Evolutionary conservation across 2,888 invertebrate genomes (phyloP).

Genomic region (Trachelus iudaicus): DNA sequence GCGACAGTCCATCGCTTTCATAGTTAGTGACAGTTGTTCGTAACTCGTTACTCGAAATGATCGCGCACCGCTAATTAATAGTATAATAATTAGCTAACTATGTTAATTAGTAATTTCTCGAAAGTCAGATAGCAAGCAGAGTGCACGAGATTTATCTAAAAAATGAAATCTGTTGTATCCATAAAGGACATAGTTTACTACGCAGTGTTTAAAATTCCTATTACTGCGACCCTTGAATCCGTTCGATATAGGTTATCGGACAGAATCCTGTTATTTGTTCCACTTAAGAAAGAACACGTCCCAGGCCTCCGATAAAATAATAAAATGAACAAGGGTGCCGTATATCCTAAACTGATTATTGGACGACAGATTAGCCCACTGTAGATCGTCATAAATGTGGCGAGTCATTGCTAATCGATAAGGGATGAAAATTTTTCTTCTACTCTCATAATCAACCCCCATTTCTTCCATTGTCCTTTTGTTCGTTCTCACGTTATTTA

Average conservation of each 20-base stretch:
- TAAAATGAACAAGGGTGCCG: background rate
- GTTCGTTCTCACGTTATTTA: background rate
- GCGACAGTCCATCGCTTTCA: background rate
- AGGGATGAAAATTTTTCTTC: background rate
- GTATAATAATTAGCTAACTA: background rate
- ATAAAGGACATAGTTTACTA: background rate
- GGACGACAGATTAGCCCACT: too few species aligned
- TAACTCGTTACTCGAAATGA: background rate
- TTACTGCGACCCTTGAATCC: too few species aligned
- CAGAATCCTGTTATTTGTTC: too few species aligned
- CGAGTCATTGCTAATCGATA: background rate
- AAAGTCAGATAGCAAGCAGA: background rate
- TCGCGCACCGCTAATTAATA: background rate
- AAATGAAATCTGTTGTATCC: background rate
- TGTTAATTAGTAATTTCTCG: background rate
- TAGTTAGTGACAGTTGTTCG: background rate
- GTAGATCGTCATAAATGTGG: too few species aligned
- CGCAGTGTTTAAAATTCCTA: background rate
- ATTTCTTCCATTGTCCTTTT: background rate
- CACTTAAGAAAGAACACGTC: too few species aligned
- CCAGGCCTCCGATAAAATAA: too few species aligned
- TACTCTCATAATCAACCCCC: background rate
- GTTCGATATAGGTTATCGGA: too few species aligned
- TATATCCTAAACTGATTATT: background rate
- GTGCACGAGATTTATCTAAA: background rate